Conservation (phyloP, 2,797 vertebrate genomes). For the Rhinophrynus dorsalis region DNA sequence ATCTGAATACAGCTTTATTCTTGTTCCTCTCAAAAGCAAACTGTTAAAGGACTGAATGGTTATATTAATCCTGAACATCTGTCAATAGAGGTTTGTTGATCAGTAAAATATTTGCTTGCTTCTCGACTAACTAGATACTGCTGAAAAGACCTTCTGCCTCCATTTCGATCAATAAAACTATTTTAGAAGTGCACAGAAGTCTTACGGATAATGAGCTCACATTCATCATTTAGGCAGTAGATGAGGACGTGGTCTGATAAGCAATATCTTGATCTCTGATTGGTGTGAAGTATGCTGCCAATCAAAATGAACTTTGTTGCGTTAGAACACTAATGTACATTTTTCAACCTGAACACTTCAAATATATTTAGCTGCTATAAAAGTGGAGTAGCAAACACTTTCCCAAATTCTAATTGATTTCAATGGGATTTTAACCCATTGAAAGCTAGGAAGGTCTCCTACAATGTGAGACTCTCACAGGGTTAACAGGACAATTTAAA, state of each 20-base stretch:
- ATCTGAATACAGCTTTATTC: neutral
- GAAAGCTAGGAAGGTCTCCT: no score
- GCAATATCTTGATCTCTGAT: neutral
- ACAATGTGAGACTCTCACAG: no score
- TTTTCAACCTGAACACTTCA: neutral
- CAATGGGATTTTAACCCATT: no score
- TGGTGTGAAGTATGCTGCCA: neutral
- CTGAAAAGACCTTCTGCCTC: neutral
- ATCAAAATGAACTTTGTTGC: neutral
- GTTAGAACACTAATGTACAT: neutral
- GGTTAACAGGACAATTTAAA: no score
- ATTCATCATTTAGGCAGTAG: neutral
- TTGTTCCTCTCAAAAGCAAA: neutral
- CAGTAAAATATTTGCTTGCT: constrained; percentile 1
- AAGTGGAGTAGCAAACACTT: no score
- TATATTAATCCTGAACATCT: neutral
- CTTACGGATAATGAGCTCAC: constrained; percentile 1
- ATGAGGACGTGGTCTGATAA: neutral
- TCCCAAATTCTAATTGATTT: no score
- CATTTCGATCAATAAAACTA: constrained; percentile 19
- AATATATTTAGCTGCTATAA: neutral
- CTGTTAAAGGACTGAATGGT: neutral
- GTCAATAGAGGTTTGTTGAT: constrained; percentile 13
- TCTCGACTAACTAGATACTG: neutral
- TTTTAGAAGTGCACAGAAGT: neutral